Evolutionary conservation across 30 jellyfish, hydroid and myxozoan genomes (phyloP), one percentile per base, ranked within the genome.

Genomic region (Aurelia aurita complex sp. Pacific): DNA sequence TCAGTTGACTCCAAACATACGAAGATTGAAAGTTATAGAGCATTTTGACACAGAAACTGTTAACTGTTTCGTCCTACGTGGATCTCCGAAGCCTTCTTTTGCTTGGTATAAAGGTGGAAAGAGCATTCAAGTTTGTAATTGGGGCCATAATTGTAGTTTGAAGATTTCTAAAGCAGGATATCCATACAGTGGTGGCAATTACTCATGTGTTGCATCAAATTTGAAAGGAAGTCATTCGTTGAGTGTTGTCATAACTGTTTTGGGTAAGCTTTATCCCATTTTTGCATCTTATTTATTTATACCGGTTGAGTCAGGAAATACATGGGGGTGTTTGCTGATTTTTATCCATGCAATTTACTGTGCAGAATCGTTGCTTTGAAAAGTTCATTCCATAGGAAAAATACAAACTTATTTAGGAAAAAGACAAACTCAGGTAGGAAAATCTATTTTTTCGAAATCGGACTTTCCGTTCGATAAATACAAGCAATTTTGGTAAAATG

Each of bases 81-180:
- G 88, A 2, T 78, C 91, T 10, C 96, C 96, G 4, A 64, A 38
- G 38, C 96, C 96, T 29, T 14, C 80, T 9, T 59, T 88, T 1
- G 23, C 79, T 73, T 88, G 96, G 96, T 80, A 71, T 51, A 81
- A 79, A 18, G 67, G 64, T 63, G 85, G 91, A 34, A 29, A 34
- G 19, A 16, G 33, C 34, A 60, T 32, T 29, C 35, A 50, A 76
- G 32, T 76, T 5, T 86, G 95, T 76, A 13, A 33, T 5, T 68
- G 72, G 34, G 1, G 23, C 29, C 11, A 23, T 9, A 65, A 19
- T 15, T 84, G 93, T 19, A 12, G 42, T 15, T 60, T 73, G 77
- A 15, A 71, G 23, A 64, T 84, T 9, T 16, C 77, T 10, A 1
- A 75, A 8, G 68, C 84, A 61, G 65, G 32, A 29, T 63, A 43